These are phyloP conservation scores for Brachionichthys hirsutus DNA, from an alignment of 2,113 vertebrate species.

Conservation along the genomic window DNA sequence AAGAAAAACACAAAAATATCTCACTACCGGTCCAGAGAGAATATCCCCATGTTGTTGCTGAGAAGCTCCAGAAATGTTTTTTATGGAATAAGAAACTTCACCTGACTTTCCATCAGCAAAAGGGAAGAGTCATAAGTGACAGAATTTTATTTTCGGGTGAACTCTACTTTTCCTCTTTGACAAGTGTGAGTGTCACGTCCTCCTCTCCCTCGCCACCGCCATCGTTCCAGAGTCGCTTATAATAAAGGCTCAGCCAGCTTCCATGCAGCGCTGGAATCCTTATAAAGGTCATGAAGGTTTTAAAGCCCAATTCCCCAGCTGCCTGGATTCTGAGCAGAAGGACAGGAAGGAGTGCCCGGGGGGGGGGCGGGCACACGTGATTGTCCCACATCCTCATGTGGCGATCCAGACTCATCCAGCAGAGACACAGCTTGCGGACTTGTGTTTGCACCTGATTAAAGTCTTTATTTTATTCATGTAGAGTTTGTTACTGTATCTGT, in stretches of 20 bases:
- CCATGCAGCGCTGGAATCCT: background rate
- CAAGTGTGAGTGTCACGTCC: conserved; percentile 22
- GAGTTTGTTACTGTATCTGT: conserved; percentile 1
- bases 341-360: background rate
- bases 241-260: background rate
- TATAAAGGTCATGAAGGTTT: background rate
- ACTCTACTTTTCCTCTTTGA: conserved; percentile 3
- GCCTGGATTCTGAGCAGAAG: background rate
- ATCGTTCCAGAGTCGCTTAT: background rate
- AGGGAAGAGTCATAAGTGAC: no score
- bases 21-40: no score
- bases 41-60: no score
- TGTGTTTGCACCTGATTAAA: conserved; percentile 16
- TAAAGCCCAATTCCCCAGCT: background rate
- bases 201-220: conserved; percentile 9
- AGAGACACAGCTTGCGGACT: conserved; percentile 20
- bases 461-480: conserved; percentile 17
- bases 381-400: conserved; percentile 8
- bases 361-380: no score
- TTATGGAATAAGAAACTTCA: no score
- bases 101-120: no score
- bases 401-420: conserved; percentile 9
- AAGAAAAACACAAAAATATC: no score
- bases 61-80: no score
- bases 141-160: no score